Evolutionary conservation across 1,140 invertebrate species (phyloP), one percentile per base, ranked within the genome.

Genomic region (Maconellicoccus hirsutus): DNA sequence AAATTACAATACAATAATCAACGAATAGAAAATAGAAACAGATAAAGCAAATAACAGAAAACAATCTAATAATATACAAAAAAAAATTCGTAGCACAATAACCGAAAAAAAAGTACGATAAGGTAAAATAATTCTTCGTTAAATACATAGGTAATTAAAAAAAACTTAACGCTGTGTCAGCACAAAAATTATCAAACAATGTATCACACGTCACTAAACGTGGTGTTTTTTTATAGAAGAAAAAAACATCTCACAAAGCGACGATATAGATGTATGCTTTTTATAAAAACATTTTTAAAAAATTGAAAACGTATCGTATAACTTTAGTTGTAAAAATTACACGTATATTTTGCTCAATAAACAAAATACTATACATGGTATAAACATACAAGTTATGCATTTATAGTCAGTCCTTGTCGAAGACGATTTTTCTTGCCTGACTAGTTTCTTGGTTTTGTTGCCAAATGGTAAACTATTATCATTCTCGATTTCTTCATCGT

Each of bases 371-470:
- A 52, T 52, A 52, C 42, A 52, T 52, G 42, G 42, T 52, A 52
- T 19, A 8, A 52, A 8, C 2, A 52, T 52, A 19, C 6, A 52
- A 16, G 12, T 3, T 6, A 52, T 8, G 16, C 3, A 16, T 52
- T 52, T 14, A 19, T 52, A 52, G 42, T 52, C 42, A 52, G 61
- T 25, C 8, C 61, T 66, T 3, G 61, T 25, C 2, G 61, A 66
- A 66, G 61, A 4, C 25, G 61, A 66, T 66, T 66, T 66, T 25
- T 66, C 61, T 16, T 23, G 61, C 25, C 61, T 23, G 10, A 66
- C 25, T 23, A 66, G 61, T 26, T 66, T 66, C 19, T 66, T 66
- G 16, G 19, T 66, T 66, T 66, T 66, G 25, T 66, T 66, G 10
- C 61, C 25, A 25, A 66, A 66, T 25, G 61, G 21, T 26, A 66